Percentiles rank a stretch among this genome's conserved stretches.
Conservation (phyloP, 2,113 vertebrate genomes). For the Numida meleagris region DNA sequence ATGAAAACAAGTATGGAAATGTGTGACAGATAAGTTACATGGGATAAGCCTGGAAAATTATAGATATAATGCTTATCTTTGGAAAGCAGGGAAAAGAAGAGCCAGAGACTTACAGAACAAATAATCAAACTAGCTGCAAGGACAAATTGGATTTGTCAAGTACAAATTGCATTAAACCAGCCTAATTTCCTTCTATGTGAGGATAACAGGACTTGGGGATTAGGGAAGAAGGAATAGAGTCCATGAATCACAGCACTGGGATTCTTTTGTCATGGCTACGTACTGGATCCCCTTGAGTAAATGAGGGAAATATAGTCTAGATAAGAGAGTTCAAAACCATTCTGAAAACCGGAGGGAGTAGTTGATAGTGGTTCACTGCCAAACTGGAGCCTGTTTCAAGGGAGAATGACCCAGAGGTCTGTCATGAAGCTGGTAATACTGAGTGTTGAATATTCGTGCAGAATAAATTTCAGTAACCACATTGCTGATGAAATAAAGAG, state of each 20-base stretch:
- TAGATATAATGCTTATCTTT: slow-evolving; percentile 17
- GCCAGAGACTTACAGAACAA: slow-evolving; percentile 28
- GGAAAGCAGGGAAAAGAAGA: slow-evolving; percentile 28
- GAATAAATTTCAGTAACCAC: not conserved
- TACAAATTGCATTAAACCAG: slow-evolving; percentile 51
- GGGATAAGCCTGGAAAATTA: slow-evolving; percentile 22
- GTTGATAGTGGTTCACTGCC: not conserved
- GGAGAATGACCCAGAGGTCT: not conserved
- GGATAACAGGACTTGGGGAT: slow-evolving; percentile 6
- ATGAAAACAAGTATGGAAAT: slow-evolving; percentile 26
- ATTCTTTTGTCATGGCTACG: not conserved
- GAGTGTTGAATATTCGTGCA: not conserved
- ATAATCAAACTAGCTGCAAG: slow-evolving; percentile 43
- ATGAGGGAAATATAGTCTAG: not conserved
- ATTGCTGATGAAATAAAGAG: not conserved
- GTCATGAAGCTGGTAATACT: not conserved
- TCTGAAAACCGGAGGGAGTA: not conserved
- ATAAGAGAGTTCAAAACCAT: not conserved
- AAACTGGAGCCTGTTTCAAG: not conserved
- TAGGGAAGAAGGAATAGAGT: not conserved
- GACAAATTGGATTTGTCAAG: slow-evolving; percentile 63
- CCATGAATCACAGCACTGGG: not conserved
- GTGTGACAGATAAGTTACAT: slow-evolving; percentile 3
- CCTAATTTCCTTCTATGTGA: slow-evolving; percentile 45
- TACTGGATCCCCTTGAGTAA: not conserved